Base-by-base conservation (phyloP, 2,113 vertebrate genomes). In the Scophthalmus maximus region DNA sequence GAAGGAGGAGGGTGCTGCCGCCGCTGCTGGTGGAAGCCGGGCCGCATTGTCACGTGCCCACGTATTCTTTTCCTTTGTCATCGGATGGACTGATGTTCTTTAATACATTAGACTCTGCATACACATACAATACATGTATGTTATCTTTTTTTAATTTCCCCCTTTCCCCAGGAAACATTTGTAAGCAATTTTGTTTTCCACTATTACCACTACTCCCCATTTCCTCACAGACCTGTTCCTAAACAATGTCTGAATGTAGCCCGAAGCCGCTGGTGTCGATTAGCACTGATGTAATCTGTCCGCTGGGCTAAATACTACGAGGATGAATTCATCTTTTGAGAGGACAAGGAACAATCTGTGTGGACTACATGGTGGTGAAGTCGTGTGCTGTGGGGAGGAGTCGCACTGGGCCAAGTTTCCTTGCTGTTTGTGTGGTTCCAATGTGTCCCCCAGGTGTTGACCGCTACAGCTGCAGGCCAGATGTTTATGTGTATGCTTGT, bases 401-500 rank as follows among this genome's bases (percentile, higher is more conserved):
- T 51, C 9, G 3, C 50, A 56, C 34, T 4, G 52, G 46, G 56
- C 57, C 1, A 2, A 56, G 36, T 58, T 63, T 67, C 27, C 25
- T 64, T 26, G 47, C 69, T 47, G 51, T 62, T 74, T 82, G 44
- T 12, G 25, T 2, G 9, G 8, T 56, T 51, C 49, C 0, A 20
- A 29, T 66, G 12, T 42, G 25, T 87, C 70, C 46, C 29, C 5
- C 60, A 74, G 83, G 85, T 87, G 73, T 53, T 71, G 44, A 65
- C 63, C 65, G 46, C n/a, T 27, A 36, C 76, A 83, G 77, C 82
- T 82, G 82, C 40, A 50, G 73, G 52, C 68, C 81, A 91, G 83
- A 85, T 89, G 80, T 83, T 36, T 29, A 18, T 44, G 49, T 26
- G 27, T 58, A 15, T 34, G 42, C 49, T 50, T 27, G 27, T 77